Percentiles rank a stretch among this genome's conserved stretches.
phyloP scores from a whole-genome alignment of 2,888 invertebrate species.

The Agriopis leucophaearia region DNA sequence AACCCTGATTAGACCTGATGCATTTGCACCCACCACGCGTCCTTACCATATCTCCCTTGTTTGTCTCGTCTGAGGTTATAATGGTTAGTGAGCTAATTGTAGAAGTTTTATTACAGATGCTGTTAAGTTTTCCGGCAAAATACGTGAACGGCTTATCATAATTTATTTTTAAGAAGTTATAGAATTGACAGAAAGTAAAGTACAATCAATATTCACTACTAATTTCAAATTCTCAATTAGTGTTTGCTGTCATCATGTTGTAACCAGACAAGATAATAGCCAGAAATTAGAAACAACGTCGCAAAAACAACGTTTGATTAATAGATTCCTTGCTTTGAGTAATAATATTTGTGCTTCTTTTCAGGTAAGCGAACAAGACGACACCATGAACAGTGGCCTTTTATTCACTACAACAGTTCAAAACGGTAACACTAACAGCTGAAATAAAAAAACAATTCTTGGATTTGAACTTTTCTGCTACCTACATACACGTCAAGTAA shows the following conservation, averaged over 20 bases:
- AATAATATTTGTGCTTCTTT: constrained; percentile 11
- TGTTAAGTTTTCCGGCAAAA: too few species aligned
- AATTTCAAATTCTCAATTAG: constrained; percentile 12
- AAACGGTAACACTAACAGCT: neutral
- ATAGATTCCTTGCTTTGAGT: neutral
- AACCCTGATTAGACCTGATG: too few species aligned
- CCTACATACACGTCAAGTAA: neutral
- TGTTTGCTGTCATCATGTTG: neutral
- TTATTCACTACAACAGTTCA: neutral
- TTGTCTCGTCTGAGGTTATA: too few species aligned
- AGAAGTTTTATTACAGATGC: too few species aligned
- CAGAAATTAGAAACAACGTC: constrained; percentile 10
- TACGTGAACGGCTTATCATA: too few species aligned
- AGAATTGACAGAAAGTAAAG: neutral
- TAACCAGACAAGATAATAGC: neutral
- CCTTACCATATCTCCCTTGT: too few species aligned
- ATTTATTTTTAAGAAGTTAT: too few species aligned
- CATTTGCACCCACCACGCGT: too few species aligned
- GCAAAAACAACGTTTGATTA: neutral
- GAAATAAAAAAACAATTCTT: neutral
- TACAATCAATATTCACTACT: neutral
- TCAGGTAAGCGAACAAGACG: constrained; percentile 24
- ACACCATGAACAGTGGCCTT: neutral
- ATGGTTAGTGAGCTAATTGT: too few species aligned
- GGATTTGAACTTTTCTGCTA: too few species aligned